Evolutionary conservation across 2,113 vertebrate species (phyloP).

Genomic region (Turnix velox): DNA sequence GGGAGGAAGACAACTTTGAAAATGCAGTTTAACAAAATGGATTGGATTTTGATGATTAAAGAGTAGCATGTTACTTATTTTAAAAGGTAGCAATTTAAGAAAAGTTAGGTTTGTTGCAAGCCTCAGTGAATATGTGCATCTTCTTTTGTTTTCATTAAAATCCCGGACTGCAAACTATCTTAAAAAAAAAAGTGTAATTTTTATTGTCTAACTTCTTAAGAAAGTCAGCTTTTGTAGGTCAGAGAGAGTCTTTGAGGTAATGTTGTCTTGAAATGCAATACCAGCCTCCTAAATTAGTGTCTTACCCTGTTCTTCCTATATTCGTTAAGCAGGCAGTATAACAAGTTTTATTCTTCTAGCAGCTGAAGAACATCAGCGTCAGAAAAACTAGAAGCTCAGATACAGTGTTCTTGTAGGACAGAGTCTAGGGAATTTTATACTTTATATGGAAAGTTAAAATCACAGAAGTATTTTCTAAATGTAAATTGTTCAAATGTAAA

Average conservation of each 20-base stretch:
- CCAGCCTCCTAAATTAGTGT: neutral
- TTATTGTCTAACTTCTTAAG: neutral
- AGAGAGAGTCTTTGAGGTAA: neutral
- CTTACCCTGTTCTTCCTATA: neutral
- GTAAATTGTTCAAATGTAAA: neutral
- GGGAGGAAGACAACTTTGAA: neutral
- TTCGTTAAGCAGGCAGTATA: neutral
- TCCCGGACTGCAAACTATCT: neutral
- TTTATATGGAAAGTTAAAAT: neutral
- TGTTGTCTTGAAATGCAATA: neutral
- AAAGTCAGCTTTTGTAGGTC: neutral
- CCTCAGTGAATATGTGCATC: fast-evolving
- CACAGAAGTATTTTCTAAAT: neutral
- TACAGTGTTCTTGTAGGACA: neutral
- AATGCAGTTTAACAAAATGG: neutral
- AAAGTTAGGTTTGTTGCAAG: neutral
- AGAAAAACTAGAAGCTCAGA: neutral
- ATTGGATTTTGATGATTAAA: neutral
- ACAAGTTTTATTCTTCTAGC: neutral
- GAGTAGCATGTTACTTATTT: neutral
- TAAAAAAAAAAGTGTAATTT: neutral
- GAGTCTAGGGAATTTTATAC: neutral
- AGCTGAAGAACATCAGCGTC: neutral
- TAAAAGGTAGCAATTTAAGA: neutral
- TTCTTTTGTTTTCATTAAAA: neutral